A percentile compares a stretch with the other conserved stretches of the same genome.
phyloP scores from a whole-genome alignment of 2,888 invertebrate species.

The Drosophila leonis region DNA sequence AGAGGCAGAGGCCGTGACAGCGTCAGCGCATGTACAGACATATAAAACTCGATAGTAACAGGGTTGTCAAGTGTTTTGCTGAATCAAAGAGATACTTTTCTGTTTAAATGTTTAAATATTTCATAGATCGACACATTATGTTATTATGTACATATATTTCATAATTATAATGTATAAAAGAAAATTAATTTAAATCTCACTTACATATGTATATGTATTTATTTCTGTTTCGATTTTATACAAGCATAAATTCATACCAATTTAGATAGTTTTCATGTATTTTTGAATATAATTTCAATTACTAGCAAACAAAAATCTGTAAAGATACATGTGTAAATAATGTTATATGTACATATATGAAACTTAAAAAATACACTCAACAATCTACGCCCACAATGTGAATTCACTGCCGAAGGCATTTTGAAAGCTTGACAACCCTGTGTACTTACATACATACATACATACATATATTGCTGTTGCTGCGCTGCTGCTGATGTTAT shows the following conservation, averaged over 20 bases:
- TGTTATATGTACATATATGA: background rate
- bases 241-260: background rate
- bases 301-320: background rate
- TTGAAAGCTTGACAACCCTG: constrained; percentile 58
- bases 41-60: constrained; percentile 77
- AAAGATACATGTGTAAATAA: background rate
- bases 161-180: background rate
- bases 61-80: constrained; percentile 57
- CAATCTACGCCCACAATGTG: constrained; percentile 26
- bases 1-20: constrained; percentile 77
- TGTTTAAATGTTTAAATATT: background rate
- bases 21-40: constrained; percentile 76
- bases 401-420: constrained; percentile 59
- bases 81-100: background rate
- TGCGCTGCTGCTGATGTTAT: constrained; percentile 75
- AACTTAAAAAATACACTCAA: background rate
- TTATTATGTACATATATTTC: background rate
- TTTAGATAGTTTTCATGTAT: background rate
- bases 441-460: too few relatives aligned
- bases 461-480: constrained; percentile 46
- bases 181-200: background rate
- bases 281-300: background rate
- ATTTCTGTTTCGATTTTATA: too few relatives aligned
- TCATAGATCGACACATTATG: background rate
- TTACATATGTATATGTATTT: too few relatives aligned